These are phyloP conservation scores for Chironomus tentans DNA, from an alignment of 2,888 invertebrate genomes.

Conservation along the genomic window DNA sequence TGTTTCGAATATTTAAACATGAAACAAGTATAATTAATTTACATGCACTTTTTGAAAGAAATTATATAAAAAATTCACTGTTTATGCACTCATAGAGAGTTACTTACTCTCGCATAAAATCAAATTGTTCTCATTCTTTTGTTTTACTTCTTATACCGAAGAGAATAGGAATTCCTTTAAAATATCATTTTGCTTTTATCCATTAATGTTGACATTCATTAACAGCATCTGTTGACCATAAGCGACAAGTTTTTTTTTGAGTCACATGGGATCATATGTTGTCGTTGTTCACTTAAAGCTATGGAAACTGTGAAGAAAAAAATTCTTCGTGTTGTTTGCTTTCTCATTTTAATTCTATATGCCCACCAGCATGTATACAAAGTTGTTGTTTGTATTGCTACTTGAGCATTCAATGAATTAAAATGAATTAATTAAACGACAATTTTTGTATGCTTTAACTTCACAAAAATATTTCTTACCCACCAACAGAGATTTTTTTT, in stretches of 20 bases:
- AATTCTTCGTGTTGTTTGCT: not conserved
- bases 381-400: not conserved
- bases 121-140: not conserved
- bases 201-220: slow-evolving; percentile 7
- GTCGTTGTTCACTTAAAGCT: not conserved
- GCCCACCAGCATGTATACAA: not conserved
- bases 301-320: not conserved
- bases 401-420: not conserved
- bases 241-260: not conserved
- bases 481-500: not conserved
- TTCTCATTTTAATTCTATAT: not conserved
- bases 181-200: not conserved
- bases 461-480: not conserved
- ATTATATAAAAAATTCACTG: not conserved
- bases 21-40: slow-evolving; percentile 17
- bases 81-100: not conserved
- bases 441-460: not conserved
- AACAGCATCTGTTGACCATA: slow-evolving; percentile 22
- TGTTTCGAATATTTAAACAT: slow-evolving; percentile 19
- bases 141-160: not conserved
- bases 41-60: not conserved
- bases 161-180: not conserved
- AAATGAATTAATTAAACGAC: slow-evolving; percentile 2
- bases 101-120: not conserved
- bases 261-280: slow-evolving; percentile 3